Conservation (phyloP, 2,888 invertebrate species). For the Serripes groenlandicus region DNA sequence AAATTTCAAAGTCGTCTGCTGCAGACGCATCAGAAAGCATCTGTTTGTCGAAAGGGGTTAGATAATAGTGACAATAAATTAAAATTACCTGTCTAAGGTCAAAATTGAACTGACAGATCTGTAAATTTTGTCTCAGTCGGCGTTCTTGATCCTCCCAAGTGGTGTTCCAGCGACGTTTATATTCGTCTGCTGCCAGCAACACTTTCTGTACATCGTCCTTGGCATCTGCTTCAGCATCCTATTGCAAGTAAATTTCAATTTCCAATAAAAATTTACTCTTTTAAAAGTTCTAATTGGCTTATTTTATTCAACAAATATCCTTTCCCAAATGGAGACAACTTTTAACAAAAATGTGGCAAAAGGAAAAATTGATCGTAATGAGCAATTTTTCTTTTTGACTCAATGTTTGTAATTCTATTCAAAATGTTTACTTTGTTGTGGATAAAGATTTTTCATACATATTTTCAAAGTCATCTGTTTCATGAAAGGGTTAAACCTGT, state of each 20-base stretch:
- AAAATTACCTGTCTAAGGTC: constrained; percentile 88
- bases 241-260: no score
- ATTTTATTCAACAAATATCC: no score
- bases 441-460: no score
- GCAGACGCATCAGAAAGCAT: neutral
- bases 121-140: constrained; percentile 89
- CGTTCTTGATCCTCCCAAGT: constrained; percentile 89
- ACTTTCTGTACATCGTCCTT: constrained; percentile 91
- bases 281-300: no score
- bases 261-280: no score
- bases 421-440: no score
- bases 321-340: no score
- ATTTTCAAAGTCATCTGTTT: no score
- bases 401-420: no score
- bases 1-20: no score
- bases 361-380: neutral
- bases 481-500: neutral
- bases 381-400: neutral
- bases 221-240: constrained; percentile 90
- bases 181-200: constrained; percentile 89
- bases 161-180: constrained; percentile 90
- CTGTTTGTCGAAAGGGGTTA: neutral
- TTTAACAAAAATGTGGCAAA: neutral
- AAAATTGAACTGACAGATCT: constrained; percentile 90
- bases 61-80: neutral